These are phyloP conservation scores for Synergus itoensis DNA, from an alignment of 2,888 invertebrate species.

Conservation along the genomic window DNA sequence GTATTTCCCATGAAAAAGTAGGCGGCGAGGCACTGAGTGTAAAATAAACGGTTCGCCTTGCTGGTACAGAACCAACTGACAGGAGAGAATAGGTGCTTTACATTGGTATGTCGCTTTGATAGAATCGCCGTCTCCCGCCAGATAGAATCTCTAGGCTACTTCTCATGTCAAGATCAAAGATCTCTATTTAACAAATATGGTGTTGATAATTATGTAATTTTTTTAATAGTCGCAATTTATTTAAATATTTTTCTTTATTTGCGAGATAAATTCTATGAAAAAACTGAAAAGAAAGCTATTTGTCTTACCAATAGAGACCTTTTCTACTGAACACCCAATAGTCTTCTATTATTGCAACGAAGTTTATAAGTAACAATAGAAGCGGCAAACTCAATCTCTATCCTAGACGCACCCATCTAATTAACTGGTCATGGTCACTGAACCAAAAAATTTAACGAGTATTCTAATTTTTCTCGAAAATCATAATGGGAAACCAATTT, in stretches of 20 bases:
- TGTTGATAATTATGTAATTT: not conserved
- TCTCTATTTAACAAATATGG: not conserved
- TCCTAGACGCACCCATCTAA: constrained; percentile 15
- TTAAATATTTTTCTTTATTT: not conserved
- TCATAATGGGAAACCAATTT: not conserved
- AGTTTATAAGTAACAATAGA: not conserved
- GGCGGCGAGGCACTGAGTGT: not conserved
- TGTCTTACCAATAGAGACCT: not conserved
- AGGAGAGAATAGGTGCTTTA: constrained; percentile 13
- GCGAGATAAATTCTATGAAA: not conserved
- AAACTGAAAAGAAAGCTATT: not conserved
- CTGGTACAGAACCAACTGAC: constrained; percentile 31
- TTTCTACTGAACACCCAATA: not conserved
- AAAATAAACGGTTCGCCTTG: constrained; percentile 34
- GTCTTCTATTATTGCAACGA: not conserved
- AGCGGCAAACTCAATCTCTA: not conserved
- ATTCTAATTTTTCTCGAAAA: not conserved
- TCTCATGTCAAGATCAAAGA: not conserved
- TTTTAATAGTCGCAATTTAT: not conserved
- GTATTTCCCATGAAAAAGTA: constrained; percentile 21
- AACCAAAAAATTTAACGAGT: constrained; percentile 8
- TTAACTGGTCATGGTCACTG: not conserved
- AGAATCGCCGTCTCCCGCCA: constrained; percentile 32
- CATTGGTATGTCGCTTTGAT: constrained; percentile 15
- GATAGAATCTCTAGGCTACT: constrained; percentile 1